Conservation (phyloP, 2,113 vertebrate genomes). For the Electrona antarctica region DNA sequence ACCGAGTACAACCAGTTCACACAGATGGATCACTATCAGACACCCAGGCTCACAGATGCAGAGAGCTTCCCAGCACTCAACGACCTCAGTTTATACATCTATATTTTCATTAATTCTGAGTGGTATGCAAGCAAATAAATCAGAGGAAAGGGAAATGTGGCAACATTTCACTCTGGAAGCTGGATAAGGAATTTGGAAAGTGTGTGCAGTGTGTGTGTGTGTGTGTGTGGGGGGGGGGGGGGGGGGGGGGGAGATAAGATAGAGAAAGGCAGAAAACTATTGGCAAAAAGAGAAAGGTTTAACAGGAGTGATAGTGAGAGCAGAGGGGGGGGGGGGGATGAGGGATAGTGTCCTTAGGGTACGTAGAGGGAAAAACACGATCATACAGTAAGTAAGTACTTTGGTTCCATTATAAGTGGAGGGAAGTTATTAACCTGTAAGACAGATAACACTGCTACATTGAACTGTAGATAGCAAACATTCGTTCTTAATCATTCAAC, state of each 20-base stretch:
- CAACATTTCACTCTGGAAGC: conserved; percentile 55
- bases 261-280: conserved; percentile 36
- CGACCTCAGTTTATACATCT: conserved; percentile 64
- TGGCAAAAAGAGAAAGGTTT: conserved; percentile 20
- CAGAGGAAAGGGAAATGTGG: conserved; percentile 64
- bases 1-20: conserved; percentile 32
- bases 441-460: conserved; percentile 67
- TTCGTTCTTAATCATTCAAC: conserved; percentile 6
- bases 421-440: conserved; percentile 69
- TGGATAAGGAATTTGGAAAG: conserved; percentile 59
- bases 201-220: conserved; percentile 52
- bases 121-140: conserved; percentile 71
- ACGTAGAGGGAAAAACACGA: conserved; percentile 43
- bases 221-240: conserved; percentile 10
- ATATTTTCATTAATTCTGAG: conserved; percentile 65
- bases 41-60: conserved; percentile 25
- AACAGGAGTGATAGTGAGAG: conserved; percentile 21
- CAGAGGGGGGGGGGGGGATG: conserved; percentile 53
- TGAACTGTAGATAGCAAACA: conserved; percentile 63
- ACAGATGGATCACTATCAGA: conserved; percentile 58
- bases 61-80: conserved; percentile 58
- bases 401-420: conserved; percentile 57
- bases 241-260: conserved; percentile 61
- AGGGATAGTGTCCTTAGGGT: conserved; percentile 58
- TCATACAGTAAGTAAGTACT: conserved; percentile 30